Evolutionary conservation across 2,888 invertebrate genomes (phyloP).

Genomic region (Liposcelis brunnea): DNA sequence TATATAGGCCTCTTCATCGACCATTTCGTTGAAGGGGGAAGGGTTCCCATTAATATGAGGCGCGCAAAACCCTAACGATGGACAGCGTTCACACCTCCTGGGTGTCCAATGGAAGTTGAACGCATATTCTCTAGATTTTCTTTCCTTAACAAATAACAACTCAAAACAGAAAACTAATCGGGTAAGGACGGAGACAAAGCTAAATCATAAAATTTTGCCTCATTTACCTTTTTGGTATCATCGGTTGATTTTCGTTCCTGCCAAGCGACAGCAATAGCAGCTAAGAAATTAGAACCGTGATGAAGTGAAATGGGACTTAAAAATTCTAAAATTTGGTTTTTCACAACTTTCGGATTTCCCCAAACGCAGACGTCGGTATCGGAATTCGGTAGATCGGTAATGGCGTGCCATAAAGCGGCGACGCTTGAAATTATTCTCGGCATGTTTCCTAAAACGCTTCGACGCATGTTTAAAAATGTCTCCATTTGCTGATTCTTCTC

Average conservation of each 20-base stretch:
- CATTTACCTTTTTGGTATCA: neutral
- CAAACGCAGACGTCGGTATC: constrained; percentile 26
- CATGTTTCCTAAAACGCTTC: constrained; percentile 58
- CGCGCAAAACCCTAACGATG: too few species aligned
- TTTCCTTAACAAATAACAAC: too few species aligned
- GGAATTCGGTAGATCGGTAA: constrained; percentile 21
- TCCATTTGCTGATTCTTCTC: constrained; percentile 26
- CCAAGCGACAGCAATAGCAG: constrained; percentile 75
- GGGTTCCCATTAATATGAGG: too few species aligned
- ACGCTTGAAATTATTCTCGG: constrained; percentile 67
- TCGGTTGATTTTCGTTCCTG: constrained; percentile 36
- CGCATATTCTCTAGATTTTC: too few species aligned
- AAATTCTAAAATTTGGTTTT: constrained; percentile 63
- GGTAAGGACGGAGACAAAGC: neutral
- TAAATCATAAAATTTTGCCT: neutral
- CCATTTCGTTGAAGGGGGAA: too few species aligned
- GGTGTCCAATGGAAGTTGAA: too few species aligned
- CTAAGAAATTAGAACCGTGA: constrained; percentile 62
- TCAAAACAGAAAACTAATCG: too few species aligned
- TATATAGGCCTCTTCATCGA: too few species aligned
- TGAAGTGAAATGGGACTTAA: constrained; percentile 69
- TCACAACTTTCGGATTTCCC: constrained; percentile 47
- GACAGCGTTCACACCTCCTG: too few species aligned
- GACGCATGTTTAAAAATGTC: constrained; percentile 40
- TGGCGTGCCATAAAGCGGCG: constrained; percentile 61